phyloP scores from a whole-genome alignment of 1,140 invertebrate species.

The Ips typographus region DNA sequence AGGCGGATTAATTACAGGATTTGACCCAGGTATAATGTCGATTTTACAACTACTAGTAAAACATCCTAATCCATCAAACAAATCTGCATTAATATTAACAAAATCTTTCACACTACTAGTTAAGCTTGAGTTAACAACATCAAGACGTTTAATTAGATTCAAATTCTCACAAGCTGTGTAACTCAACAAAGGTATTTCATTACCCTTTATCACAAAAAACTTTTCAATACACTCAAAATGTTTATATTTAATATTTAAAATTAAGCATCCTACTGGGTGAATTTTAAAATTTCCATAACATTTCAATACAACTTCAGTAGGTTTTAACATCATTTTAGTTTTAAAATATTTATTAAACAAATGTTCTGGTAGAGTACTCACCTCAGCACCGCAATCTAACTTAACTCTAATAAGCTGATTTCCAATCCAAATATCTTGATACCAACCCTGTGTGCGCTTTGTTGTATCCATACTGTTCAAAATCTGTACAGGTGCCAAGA shows the following conservation, averaged over 20 bases:
- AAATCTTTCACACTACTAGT: background rate
- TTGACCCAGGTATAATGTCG: background rate
- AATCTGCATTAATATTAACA: background rate
- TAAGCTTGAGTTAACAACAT: too few relatives aligned
- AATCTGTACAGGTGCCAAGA: too few relatives aligned
- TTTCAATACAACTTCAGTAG: background rate
- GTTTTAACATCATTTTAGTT: background rate
- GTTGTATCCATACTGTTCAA: too few relatives aligned
- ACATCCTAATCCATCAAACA: background rate
- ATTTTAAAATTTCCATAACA: background rate
- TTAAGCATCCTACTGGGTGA: background rate
- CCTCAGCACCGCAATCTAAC: background rate
- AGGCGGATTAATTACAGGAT: background rate
- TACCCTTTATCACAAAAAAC: too few relatives aligned
- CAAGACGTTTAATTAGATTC: too few relatives aligned
- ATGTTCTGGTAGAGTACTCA: background rate
- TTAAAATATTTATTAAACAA: too few relatives aligned
- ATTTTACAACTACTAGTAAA: background rate
- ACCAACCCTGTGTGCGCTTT: too few relatives aligned
- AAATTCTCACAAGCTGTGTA: too few relatives aligned
- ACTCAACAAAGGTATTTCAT: too few relatives aligned
- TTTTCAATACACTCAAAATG: too few relatives aligned
- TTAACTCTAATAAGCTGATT: too few relatives aligned
- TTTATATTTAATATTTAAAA: background rate
- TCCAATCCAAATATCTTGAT: too few relatives aligned